Conservation (phyloP, 1,140 invertebrate genomes). For the Drosophila tropicalis region DNA sequence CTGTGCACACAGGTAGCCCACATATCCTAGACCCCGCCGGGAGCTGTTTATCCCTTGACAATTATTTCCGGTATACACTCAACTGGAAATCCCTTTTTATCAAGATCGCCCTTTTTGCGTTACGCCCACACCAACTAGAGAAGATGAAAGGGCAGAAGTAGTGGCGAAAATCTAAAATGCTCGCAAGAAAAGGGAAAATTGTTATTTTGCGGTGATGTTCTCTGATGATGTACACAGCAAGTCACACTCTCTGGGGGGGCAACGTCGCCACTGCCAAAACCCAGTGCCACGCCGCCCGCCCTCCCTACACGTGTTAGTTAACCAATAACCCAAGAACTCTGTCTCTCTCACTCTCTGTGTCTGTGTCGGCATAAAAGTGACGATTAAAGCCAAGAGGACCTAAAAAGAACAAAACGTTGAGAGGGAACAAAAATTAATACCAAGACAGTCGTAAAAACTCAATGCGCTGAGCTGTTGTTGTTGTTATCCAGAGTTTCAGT, state of each 20-base stretch:
- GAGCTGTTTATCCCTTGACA: slow-evolving; percentile 53
- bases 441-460: slow-evolving; percentile 68
- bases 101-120: slow-evolving; percentile 54
- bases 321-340: slow-evolving; percentile 28
- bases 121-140: slow-evolving; percentile 50
- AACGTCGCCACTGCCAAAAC: background rate
- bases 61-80: slow-evolving; percentile 67
- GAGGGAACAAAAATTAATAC: slow-evolving; percentile 56
- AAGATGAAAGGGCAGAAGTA: slow-evolving; percentile 14
- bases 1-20: slow-evolving; percentile 60
- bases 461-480: too few relatives aligned
- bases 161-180: background rate
- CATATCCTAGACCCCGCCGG: background rate
- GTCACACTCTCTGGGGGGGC: slow-evolving; percentile 58
- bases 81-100: slow-evolving; percentile 52
- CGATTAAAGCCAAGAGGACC: slow-evolving; percentile 37
- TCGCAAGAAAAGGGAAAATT: background rate
- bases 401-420: slow-evolving; percentile 50
- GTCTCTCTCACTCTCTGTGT: background rate
- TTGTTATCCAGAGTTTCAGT: background rate
- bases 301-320: slow-evolving; percentile 58
- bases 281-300: too few relatives aligned
- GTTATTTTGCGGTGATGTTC: slow-evolving; percentile 58
- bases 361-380: slow-evolving; percentile 45
- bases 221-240: slow-evolving; percentile 44